Base-by-base conservation (phyloP, 2,888 invertebrate species). In the Hoplodrina blanda region DNA sequence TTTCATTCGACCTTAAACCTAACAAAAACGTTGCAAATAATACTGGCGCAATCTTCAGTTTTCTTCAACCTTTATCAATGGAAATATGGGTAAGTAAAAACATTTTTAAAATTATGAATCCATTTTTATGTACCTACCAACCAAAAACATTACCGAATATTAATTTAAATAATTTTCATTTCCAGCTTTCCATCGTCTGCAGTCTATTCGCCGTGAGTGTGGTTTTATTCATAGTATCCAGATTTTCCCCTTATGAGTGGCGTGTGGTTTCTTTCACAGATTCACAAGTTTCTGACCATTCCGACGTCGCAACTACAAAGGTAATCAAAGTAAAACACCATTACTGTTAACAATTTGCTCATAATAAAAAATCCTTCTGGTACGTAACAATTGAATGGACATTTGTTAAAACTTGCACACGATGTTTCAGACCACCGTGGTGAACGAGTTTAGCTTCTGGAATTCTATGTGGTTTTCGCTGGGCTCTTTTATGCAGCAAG, bases 401-500 rank as follows among this genome's bases (percentile, higher is more conserved):
- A 65, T 82, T 76, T 80, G 72, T 80, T 78, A 63, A 79, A 76
- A 80, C 67, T 64, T 68, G 19, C 60, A 33, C 25, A 60, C 59
- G 62, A 70, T 82, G 60, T 94, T 94, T 66, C 96, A 97, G 90
- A 95, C 96, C n/a, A 97, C 97, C 54, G 97, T 98, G 89, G 97
- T 98, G 68, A 99, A 99, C 91, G 98, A 99, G 92, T 99, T 99
- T 94, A 98, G 98, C 89, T 98, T 99, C 90, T 97, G 98, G 94
- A 99, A 99, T 96, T 99, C 99, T 72, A 97, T 99, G 83, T 99
- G 99, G 99, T 99, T 99, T 95, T 98, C 99, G 0, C 96, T 99
- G 86, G 99, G 99, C 33, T 99, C 99, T 60, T 98, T 99, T 92
- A 99, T 99, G 99, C 99, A 99, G 93, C 99, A 99, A 94, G 99